These are phyloP conservation scores for Trissolcus brochymenae DNA, from an alignment of 2,888 invertebrate genomes.

Conservation along the genomic window DNA sequence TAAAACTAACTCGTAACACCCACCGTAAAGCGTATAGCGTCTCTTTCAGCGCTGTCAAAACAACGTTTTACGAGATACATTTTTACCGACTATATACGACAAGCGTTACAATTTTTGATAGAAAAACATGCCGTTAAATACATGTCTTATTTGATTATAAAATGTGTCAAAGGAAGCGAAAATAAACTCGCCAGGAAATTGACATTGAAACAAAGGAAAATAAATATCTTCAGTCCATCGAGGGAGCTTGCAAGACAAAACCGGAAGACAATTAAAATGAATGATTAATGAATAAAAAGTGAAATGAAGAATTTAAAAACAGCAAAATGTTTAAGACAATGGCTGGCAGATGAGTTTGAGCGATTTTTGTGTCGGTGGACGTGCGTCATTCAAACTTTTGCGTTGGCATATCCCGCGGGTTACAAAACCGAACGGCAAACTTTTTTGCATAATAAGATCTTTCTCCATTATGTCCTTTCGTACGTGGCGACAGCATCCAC, in stretches of 20 bases:
- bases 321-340: conserved; percentile 11
- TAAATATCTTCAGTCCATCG: no score
- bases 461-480: conserved; percentile 62
- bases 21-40: conserved; percentile 16
- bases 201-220: no score
- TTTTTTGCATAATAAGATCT: conserved; percentile 65
- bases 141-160: neutral
- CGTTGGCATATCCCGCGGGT: conserved; percentile 45
- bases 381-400: conserved; percentile 58
- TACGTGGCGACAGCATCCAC: conserved; percentile 54
- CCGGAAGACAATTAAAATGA: no score
- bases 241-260: no score
- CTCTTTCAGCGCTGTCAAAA: conserved; percentile 28
- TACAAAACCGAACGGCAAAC: conserved; percentile 41
- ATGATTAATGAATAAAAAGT: no score
- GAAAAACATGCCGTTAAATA: neutral
- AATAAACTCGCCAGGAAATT: no score
- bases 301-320: neutral
- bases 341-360: conserved; percentile 11
- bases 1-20: conserved; percentile 42
- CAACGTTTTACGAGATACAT: conserved; percentile 21
- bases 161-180: neutral
- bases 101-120: conserved; percentile 5
- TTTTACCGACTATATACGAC: conserved; percentile 15
- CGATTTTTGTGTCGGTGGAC: conserved; percentile 61